These are phyloP conservation scores for Pitangus sulphuratus DNA, from an alignment of 2,797 vertebrate species.

Conservation along the genomic window DNA sequence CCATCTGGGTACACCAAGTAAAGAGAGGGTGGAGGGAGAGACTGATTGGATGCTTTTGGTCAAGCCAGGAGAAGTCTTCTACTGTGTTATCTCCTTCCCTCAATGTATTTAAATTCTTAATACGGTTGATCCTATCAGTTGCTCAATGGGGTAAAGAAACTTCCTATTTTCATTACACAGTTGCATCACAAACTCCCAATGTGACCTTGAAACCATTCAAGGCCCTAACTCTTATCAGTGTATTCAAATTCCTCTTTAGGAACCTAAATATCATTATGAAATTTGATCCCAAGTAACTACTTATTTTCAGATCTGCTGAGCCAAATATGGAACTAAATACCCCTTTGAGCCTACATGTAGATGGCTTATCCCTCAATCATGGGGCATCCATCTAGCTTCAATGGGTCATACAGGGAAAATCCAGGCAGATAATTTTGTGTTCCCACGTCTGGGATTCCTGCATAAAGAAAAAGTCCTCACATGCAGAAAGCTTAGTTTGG, in stretches of 20 bases:
- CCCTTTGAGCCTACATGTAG: not conserved
- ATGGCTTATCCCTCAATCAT: accelerated
- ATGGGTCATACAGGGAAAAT: not conserved
- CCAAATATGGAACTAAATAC: not conserved
- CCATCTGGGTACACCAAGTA: too few relatives aligned
- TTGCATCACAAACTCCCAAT: not conserved
- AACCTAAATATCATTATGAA: not conserved
- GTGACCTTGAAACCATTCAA: not conserved
- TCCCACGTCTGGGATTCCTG: not conserved
- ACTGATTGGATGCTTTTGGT: not conserved
- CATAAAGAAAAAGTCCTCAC: not conserved
- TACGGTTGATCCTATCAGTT: not conserved
- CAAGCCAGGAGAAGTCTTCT: not conserved
- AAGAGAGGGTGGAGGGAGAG: too few relatives aligned
- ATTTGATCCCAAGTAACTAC: not conserved
- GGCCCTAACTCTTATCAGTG: not conserved
- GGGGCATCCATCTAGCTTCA: not conserved
- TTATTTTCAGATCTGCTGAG: not conserved
- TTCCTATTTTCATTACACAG: not conserved
- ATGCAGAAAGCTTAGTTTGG: not conserved
- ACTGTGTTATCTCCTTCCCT: not conserved
- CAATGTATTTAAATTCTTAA: not conserved
- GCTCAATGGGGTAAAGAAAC: not conserved
- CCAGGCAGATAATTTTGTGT: not conserved
- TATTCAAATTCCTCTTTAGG: not conserved